Percentiles rank a stretch among this genome's conserved stretches.
phyloP scores from a whole-genome alignment of 2,888 invertebrate species.

The Orchesella flavescens region DNA sequence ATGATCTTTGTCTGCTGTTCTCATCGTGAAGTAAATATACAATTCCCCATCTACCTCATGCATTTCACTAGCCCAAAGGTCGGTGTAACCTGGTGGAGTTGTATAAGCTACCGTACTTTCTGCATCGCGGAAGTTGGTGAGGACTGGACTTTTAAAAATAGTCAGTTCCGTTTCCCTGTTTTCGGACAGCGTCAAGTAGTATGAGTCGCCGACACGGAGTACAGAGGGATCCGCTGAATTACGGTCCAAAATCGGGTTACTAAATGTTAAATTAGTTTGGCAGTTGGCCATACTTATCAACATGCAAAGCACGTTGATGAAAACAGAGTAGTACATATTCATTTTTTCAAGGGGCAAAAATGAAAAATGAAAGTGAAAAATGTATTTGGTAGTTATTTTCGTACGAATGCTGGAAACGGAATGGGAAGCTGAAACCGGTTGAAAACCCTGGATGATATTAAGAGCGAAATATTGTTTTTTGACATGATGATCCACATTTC shows the following conservation, averaged over 20 bases:
- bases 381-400: no score
- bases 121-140: slow-evolving; percentile 63
- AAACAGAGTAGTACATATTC: no score
- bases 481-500: no score
- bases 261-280: slow-evolving; percentile 32
- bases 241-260: slow-evolving; percentile 61
- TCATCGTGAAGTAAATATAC: slow-evolving; percentile 65
- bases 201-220: slow-evolving; percentile 41
- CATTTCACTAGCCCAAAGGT: slow-evolving; percentile 67
- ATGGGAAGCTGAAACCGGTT: no score
- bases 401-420: no score
- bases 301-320: no score
- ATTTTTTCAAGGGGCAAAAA: no score
- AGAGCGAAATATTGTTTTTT: no score
- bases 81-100: slow-evolving; percentile 51
- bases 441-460: no score
- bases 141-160: slow-evolving; percentile 60
- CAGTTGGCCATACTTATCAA: background rate
- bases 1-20: slow-evolving; percentile 31
- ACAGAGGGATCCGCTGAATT: slow-evolving; percentile 64
- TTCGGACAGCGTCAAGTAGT: slow-evolving; percentile 61
- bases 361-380: no score
- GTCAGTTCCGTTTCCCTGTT: slow-evolving; percentile 60
- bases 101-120: slow-evolving; percentile 41
- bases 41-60: slow-evolving; percentile 61